A percentile compares a stretch with the other conserved stretches of the same genome.
These are phyloP conservation scores for Taenioides sp. DNA, from an alignment of 2,797 vertebrate genomes.

Conservation along the genomic window DNA sequence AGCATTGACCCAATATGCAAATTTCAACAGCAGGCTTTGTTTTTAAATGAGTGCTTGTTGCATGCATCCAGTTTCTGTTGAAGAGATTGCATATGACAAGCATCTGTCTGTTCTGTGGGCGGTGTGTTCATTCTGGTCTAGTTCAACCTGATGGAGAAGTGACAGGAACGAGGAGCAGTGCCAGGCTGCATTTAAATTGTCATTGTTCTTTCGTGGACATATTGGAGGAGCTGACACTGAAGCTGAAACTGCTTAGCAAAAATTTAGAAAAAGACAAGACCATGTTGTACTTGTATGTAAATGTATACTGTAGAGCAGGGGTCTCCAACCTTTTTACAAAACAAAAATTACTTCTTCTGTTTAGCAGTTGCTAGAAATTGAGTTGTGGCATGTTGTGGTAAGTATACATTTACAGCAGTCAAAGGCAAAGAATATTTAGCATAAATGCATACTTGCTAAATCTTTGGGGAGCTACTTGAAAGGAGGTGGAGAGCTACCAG, in stretches of 20 bases:
- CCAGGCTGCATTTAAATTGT: slow-evolving; percentile 18
- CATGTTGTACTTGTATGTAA: no score
- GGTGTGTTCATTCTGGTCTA: slow-evolving; percentile 18
- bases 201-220: slow-evolving; percentile 8
- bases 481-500: no score
- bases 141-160: slow-evolving; percentile 25
- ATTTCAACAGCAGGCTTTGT: slow-evolving; percentile 32
- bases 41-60: slow-evolving; percentile 37
- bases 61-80: slow-evolving; percentile 19
- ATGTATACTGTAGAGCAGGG: no score
- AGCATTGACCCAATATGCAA: slow-evolving; percentile 50
- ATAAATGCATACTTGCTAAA: no score
- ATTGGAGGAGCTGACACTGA: not conserved
- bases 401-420: no score
- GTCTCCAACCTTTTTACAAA: no score
- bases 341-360: no score
- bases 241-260: not conserved
- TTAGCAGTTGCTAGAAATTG: no score
- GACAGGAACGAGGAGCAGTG: slow-evolving; percentile 25
- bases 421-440: no score
- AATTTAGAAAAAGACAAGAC: no score
- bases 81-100: slow-evolving; percentile 39
- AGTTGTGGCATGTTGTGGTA: no score
- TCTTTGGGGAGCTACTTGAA: no score
- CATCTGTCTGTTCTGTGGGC: slow-evolving; percentile 36